These are phyloP conservation scores for Anthopleura sola DNA, from an alignment of 64 coral and sea anemone genomes.

Conservation along the genomic window DNA sequence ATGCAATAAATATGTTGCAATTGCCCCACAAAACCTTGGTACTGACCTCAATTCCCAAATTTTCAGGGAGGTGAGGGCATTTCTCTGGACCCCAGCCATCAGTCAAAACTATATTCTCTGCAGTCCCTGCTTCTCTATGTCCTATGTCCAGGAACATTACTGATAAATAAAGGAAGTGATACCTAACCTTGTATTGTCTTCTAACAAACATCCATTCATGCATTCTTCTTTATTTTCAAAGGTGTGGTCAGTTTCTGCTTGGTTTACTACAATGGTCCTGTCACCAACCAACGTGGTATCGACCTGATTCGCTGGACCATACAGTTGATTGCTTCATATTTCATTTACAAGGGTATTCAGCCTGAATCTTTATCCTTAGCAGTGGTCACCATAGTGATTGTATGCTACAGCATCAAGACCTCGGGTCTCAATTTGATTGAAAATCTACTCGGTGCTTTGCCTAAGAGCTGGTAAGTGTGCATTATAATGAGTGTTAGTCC, in stretches of 20 bases:
- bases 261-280: conserved; percentile 87
- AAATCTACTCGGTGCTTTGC: neutral
- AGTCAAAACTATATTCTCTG: too few relatives aligned
- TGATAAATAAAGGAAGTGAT: too few relatives aligned
- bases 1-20: too few relatives aligned
- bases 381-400: conserved; percentile 38
- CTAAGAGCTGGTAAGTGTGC: conserved; percentile 21
- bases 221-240: neutral
- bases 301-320: conserved; percentile 86
- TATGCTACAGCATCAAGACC: conserved; percentile 32
- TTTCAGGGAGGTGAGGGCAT: too few relatives aligned
- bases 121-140: too few relatives aligned
- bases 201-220: too few relatives aligned
- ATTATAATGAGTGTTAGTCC: neutral
- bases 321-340: conserved; percentile 42
- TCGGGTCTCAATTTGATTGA: conserved; percentile 32
- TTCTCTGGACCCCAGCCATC: too few relatives aligned
- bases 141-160: too few relatives aligned
- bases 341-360: conserved; percentile 66
- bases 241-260: conserved; percentile 74
- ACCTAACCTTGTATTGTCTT: too few relatives aligned
- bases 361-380: conserved; percentile 72
- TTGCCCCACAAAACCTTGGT: too few relatives aligned
- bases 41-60: too few relatives aligned
- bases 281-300: conserved; percentile 64